phyloP scores from a whole-genome alignment of 1,140 invertebrate species.

The Hesperophylax magnus region DNA sequence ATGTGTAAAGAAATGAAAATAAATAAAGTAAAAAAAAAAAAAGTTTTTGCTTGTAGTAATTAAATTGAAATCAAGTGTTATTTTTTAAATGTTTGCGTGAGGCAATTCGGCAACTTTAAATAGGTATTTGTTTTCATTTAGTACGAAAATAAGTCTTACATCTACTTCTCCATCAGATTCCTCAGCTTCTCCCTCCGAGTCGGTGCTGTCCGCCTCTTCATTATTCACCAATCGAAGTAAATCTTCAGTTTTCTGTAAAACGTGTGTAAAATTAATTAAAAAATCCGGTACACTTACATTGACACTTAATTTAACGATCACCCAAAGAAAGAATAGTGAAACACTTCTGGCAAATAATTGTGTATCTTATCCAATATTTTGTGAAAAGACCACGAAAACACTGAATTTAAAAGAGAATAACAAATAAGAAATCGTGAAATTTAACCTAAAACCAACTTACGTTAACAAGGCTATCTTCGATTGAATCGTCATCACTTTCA shows the following conservation, averaged over 20 bases:
- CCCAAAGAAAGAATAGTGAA: too few species aligned
- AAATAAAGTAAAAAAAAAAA: too few species aligned
- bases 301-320: background rate
- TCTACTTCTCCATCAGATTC: conserved; percentile 52
- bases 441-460: conserved; percentile 37
- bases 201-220: conserved; percentile 49
- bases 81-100: too few species aligned
- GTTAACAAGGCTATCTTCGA: background rate
- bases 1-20: too few species aligned
- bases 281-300: background rate
- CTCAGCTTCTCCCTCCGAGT: conserved; percentile 53
- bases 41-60: too few species aligned
- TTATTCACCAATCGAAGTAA: conserved; percentile 44
- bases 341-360: too few species aligned
- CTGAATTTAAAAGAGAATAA: background rate
- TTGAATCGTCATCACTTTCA: conserved; percentile 1
- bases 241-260: conserved; percentile 46
- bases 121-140: too few species aligned
- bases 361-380: too few species aligned
- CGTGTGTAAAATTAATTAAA: background rate
- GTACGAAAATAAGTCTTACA: conserved; percentile 30
- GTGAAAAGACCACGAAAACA: too few species aligned
- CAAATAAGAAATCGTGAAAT: background rate
- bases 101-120: too few species aligned
- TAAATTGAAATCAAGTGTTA: too few species aligned